Evolutionary conservation across 2,113 vertebrate genomes (phyloP).

Genomic region (Phrynocephalus versicolor): DNA sequence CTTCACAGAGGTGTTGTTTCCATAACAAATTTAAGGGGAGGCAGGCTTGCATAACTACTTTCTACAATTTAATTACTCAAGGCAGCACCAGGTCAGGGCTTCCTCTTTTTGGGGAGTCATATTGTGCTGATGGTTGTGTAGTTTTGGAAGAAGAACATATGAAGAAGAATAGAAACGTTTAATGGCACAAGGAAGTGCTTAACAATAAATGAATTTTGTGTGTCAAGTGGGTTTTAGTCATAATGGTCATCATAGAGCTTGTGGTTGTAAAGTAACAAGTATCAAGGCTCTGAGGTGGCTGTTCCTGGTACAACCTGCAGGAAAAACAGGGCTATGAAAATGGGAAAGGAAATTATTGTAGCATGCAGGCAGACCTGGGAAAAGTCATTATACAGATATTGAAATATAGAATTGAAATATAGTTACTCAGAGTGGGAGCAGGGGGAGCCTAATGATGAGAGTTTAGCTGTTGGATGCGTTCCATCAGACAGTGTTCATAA

Average conservation of each 20-base stretch:
- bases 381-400: not conserved
- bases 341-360: not conserved
- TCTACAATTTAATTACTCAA: too few species aligned
- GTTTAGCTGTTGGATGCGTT: slow-evolving; percentile 2
- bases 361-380: not conserved
- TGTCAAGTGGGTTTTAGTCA: not conserved
- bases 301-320: not conserved
- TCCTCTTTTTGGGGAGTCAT: not conserved
- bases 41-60: too few species aligned
- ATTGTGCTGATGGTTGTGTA: not conserved
- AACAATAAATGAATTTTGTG: not conserved
- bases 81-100: not conserved
- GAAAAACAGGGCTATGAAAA: not conserved
- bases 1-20: too few species aligned
- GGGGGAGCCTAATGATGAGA: not conserved
- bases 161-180: not conserved
- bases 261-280: not conserved
- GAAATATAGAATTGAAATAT: not conserved
- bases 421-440: not conserved
- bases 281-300: not conserved
- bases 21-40: too few species aligned
- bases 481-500: slow-evolving; percentile 17
- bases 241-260: not conserved
- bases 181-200: not conserved
- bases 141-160: not conserved